phyloP scores from a whole-genome alignment of 30 jellyfish, hydroid and myxozoan genomes.

The Pelagia noctiluca region DNA sequence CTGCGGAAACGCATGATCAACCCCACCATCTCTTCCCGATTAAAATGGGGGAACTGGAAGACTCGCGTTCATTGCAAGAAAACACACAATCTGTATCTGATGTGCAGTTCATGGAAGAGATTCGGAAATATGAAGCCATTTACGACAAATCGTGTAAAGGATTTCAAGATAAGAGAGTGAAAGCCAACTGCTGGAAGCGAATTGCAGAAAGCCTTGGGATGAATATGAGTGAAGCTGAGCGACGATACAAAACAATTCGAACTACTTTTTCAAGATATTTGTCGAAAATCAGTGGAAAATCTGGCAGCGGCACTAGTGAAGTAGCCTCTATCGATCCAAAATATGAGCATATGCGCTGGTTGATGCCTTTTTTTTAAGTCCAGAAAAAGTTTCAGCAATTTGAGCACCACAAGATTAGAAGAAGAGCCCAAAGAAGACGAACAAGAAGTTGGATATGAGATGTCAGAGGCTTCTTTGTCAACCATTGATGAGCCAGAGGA shows the following conservation, averaged over 20 bases:
- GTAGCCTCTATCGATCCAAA: conserved; percentile 1
- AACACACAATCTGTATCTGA: conserved; percentile 15
- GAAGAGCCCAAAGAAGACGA: not conserved
- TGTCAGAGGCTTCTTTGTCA: too few species aligned
- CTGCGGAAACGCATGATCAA: too few species aligned
- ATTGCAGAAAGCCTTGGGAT: not conserved
- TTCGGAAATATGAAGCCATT: not conserved
- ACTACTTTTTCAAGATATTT: conserved; percentile 17
- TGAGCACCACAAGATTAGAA: not conserved
- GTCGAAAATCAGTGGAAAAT: not conserved
- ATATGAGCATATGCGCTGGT: conserved; percentile 41
- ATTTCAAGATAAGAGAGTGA: not conserved
- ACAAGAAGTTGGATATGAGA: too few species aligned
- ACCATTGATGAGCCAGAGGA: too few species aligned
- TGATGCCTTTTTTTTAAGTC: not conserved
- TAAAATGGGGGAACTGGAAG: too few species aligned
- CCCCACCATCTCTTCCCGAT: too few species aligned
- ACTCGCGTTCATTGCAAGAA: not conserved
- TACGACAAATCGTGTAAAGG: not conserved
- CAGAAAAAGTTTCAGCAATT: conserved; percentile 24
- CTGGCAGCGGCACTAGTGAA: conserved; percentile 45
- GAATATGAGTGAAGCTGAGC: not conserved
- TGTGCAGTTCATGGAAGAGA: conserved; percentile 1
- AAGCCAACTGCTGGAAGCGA: too few species aligned
- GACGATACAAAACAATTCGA: conserved; percentile 19